phyloP scores from a whole-genome alignment of 2,113 vertebrate genomes.

The Caretta caretta region DNA sequence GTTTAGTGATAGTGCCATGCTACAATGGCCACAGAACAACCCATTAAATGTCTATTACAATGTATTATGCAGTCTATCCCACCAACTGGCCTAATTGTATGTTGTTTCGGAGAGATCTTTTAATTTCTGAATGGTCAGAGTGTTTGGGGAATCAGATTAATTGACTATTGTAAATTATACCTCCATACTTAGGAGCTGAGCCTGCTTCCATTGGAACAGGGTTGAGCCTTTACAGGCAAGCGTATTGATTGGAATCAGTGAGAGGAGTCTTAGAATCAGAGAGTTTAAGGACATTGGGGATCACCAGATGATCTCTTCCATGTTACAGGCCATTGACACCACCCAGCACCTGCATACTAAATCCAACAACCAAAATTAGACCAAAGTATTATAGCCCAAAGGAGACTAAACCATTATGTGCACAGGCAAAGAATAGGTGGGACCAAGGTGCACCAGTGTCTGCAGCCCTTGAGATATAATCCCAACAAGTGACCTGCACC shows the following conservation, averaged over 20 bases:
- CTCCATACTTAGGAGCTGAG: neutral
- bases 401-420: neutral
- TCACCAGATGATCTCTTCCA: neutral
- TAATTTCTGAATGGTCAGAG: neutral
- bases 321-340: neutral
- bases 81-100: neutral
- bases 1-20: neutral
- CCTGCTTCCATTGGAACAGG: neutral
- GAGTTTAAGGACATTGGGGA: neutral
- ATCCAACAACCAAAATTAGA: neutral
- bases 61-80: neutral
- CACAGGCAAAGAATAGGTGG: neutral
- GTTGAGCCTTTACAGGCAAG: neutral
- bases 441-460: neutral
- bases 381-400: neutral
- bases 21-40: neutral
- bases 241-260: neutral
- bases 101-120: neutral
- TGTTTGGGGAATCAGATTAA: fast-evolving
- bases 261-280: neutral
- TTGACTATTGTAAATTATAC: neutral
- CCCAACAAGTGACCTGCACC: neutral
- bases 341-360: neutral
- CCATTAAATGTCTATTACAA: neutral
- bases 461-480: neutral